Base-by-base conservation (phyloP, 30 jellyfish, hydroid and myxozoan genomes). In the Haliclystus octoradiatus region DNA sequence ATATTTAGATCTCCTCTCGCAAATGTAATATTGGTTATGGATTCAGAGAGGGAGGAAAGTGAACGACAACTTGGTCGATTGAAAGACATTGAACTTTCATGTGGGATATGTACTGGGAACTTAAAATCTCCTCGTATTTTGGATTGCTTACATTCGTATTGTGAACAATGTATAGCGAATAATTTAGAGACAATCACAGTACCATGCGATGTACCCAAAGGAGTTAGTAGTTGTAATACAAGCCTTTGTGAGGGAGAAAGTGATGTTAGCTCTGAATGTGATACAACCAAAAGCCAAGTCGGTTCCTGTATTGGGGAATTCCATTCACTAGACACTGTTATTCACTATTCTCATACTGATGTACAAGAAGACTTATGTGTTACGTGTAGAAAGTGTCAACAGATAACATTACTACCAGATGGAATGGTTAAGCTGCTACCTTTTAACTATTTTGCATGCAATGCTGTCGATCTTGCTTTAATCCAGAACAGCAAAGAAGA, bases 151-250 rank as follows among this genome's bases (percentile, higher is more conserved):
- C 97, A 88, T 52, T 34, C 93, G 27, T 88, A 79, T 70, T 88
- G 97, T 79, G 94, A 88, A 75, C 77, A 71, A 75, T 88, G 97
- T 49, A 72, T 80, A 49, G 88, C 69, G 31, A 88, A 88, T 63
- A 88, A 88, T 72, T 75, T 88, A 34, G 88, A 80, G 33, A 72
- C 63, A 2, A 40, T 40, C 19, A 9, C 14, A 19, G 19, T 40
- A 5, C 9, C 9, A 5, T 19, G 19, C 19, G 57, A 19, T 40
- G 9, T 19, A 5, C 57, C 9, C 57, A 85, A 75, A 51, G 88
- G 65, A 40, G 26, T 49, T 57, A 79, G 66, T 26, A 82, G 53
- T 31, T 66, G 76, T 25, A 28, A 52, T 63, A 40, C 19, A 9
- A 40, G 57, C 57, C 14, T 40, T 9, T 19, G 14, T 9, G 57